Conservation (phyloP, 2,113 vertebrate genomes). For the Plecotus auritus region DNA sequence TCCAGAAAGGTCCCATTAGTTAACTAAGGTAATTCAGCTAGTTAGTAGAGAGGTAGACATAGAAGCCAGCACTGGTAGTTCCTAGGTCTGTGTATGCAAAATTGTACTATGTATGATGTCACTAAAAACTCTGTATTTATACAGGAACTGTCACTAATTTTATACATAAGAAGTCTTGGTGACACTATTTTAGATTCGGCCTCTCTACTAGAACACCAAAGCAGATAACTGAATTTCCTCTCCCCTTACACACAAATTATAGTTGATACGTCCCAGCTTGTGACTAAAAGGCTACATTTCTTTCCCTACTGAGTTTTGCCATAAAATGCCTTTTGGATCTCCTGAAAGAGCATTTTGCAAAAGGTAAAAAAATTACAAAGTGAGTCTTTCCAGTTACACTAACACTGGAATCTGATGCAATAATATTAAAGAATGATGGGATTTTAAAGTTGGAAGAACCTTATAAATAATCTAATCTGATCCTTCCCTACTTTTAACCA, state of each 20-base stretch:
- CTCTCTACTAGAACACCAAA: neutral
- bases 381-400: neutral
- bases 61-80: neutral
- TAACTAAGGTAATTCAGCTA: neutral
- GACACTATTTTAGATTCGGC: neutral
- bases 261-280: neutral
- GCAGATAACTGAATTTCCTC: neutral
- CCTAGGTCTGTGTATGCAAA: neutral
- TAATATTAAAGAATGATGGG: neutral
- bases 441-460: constrained; percentile 11
- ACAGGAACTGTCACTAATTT: neutral
- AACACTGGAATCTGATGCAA: neutral
- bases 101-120: neutral
- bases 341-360: neutral
- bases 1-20: neutral
- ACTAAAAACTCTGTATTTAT: neutral
- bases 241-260: neutral
- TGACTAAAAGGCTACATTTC: neutral
- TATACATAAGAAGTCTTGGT: neutral
- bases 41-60: neutral
- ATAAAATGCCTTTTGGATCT: neutral
- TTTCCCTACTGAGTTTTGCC: neutral
- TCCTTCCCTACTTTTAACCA: neutral
- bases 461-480: neutral
- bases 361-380: neutral